phyloP scores from a whole-genome alignment of 2,113 vertebrate genomes.

The Sinosuthora webbiana region DNA sequence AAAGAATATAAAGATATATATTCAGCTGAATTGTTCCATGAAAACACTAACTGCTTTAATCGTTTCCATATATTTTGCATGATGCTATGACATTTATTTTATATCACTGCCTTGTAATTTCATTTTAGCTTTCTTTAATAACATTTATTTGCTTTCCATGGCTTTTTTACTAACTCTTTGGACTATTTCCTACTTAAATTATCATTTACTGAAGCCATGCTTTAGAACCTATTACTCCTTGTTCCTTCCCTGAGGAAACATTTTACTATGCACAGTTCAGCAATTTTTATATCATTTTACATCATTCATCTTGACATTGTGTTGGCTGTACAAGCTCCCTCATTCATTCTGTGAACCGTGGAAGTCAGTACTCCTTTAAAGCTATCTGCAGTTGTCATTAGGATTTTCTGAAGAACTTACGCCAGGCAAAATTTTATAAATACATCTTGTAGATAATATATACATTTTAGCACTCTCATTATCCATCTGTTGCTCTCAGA shows the following conservation, averaged over 20 bases:
- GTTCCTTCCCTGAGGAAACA: neutral
- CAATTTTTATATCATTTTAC: conserved; percentile 15
- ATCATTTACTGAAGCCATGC: neutral
- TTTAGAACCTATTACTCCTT: neutral
- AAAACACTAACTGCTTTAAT: neutral
- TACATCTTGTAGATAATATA: neutral
- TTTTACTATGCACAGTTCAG: conserved; percentile 4
- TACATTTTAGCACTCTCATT: neutral
- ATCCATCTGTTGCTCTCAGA: neutral
- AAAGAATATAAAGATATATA: neutral
- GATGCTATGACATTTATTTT: neutral
- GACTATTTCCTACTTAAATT: conserved; percentile 8
- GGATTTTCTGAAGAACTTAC: neutral
- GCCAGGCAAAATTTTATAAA: neutral
- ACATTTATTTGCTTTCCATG: neutral
- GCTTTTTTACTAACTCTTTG: conserved; percentile 2
- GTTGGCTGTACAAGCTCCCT: neutral
- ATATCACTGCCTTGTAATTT: neutral
- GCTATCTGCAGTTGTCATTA: neutral
- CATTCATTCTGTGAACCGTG: neutral
- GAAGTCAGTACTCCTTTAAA: neutral
- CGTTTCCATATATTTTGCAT: neutral
- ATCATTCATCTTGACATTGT: conserved; percentile 18
- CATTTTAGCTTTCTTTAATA: conserved; percentile 7
- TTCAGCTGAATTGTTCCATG: neutral